These are phyloP conservation scores for Percopsis omiscomaycus DNA, from an alignment of 2,797 vertebrate species.

Conservation along the genomic window DNA sequence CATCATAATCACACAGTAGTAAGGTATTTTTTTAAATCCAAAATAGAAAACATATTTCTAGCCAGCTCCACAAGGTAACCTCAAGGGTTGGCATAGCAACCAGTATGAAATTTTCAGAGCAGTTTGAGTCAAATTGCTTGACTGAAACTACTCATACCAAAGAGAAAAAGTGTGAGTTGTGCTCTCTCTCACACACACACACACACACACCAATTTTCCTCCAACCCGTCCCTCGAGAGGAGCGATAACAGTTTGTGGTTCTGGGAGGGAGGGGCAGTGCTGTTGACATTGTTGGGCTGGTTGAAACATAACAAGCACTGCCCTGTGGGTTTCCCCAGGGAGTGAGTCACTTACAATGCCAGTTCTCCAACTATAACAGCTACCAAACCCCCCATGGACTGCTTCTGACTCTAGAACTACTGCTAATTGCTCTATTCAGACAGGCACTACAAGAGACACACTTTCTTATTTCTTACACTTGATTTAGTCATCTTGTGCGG, in stretches of 20 bases:
- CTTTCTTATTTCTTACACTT: slow-evolving; percentile 19
- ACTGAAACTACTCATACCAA: neutral
- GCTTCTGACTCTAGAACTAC: slow-evolving; percentile 22
- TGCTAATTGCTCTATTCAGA: slow-evolving; percentile 39
- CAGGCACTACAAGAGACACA: neutral
- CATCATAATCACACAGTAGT: too few relatives aligned
- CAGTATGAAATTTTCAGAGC: neutral
- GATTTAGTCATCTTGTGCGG: slow-evolving; percentile 21
- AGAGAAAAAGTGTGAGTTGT: neutral
- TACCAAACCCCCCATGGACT: neutral
- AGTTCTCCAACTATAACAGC: slow-evolving; percentile 18
- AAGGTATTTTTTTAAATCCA: neutral
- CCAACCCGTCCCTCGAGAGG: slow-evolving; percentile 1
- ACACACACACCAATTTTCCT: neutral
- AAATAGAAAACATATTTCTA: neutral
- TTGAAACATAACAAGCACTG: slow-evolving; percentile 35
- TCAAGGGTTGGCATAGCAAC: too few relatives aligned
- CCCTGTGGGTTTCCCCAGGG: slow-evolving; percentile 46
- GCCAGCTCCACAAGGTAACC: neutral
- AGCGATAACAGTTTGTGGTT: slow-evolving; percentile 9
- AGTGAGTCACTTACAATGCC: slow-evolving; percentile 43
- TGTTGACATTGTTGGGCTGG: slow-evolving; percentile 39
- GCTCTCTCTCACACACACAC: neutral
- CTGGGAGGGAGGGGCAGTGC: neutral
- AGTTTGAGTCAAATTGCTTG: neutral